A percentile compares a stretch with the other conserved stretches of the same genome.
Evolutionary conservation across 1,140 invertebrate species (phyloP).

Genomic region (Leptinotarsa undecemlineata): DNA sequence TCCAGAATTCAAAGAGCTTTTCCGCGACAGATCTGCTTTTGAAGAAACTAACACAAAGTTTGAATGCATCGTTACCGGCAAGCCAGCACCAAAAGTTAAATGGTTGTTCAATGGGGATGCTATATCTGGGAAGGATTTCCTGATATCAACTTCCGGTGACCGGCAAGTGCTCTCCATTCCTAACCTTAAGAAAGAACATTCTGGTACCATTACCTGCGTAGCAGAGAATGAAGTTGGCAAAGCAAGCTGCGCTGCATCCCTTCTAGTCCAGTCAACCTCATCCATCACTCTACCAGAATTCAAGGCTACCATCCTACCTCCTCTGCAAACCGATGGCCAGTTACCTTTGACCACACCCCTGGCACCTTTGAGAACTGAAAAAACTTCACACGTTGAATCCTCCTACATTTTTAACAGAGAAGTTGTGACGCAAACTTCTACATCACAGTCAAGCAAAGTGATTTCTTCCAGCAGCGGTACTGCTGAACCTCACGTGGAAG

Average conservation of each 20-base stretch:
- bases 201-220: constrained; percentile 72
- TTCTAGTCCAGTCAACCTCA: constrained; percentile 59
- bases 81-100: constrained; percentile 73
- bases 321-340: not conserved
- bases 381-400: constrained; percentile 43
- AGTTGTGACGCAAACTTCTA: constrained; percentile 55
- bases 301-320: not conserved
- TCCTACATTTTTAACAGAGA: constrained; percentile 56
- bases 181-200: constrained; percentile 60
- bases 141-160: constrained; percentile 71
- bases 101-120: constrained; percentile 76
- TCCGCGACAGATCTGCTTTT: constrained; percentile 60
- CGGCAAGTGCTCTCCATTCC: constrained; percentile 71
- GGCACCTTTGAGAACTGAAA: constrained; percentile 26
- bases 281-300: constrained; percentile 52
- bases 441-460: constrained; percentile 49
- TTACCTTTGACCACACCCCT: not conserved
- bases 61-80: constrained; percentile 72
- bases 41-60: constrained; percentile 68
- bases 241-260: constrained; percentile 65
- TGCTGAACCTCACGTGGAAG: constrained; percentile 52
- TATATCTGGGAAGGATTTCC: constrained; percentile 71
- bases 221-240: constrained; percentile 77
- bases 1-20: constrained; percentile 69
- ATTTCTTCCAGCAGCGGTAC: constrained; percentile 37